Conservation (phyloP, 2,888 invertebrate genomes). For the Balanococcus diminutus region DNA sequence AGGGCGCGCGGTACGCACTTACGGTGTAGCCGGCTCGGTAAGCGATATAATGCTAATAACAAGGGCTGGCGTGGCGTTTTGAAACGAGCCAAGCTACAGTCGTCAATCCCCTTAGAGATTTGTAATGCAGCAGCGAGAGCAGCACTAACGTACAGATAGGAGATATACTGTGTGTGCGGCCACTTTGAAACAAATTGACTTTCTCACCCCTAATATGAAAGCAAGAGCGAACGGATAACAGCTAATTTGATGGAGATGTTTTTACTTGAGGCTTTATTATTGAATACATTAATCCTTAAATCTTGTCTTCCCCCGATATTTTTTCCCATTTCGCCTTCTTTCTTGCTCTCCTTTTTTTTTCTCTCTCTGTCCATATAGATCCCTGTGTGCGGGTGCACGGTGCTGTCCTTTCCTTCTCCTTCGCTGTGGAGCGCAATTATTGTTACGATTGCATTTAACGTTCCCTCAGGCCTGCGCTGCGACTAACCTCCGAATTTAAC, state of each 20-base stretch:
- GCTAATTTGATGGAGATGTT: slow-evolving; percentile 56
- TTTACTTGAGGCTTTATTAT: slow-evolving; percentile 55
- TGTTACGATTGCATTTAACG: slow-evolving; percentile 41
- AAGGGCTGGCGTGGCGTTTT: slow-evolving; percentile 55
- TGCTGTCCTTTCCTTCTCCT: not conserved
- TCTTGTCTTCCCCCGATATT: slow-evolving; percentile 44
- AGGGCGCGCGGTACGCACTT: slow-evolving; percentile 9
- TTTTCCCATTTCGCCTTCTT: slow-evolving; percentile 1
- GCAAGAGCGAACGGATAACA: slow-evolving; percentile 55
- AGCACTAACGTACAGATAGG: slow-evolving; percentile 22
- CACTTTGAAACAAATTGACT: slow-evolving; percentile 57
- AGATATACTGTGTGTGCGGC: slow-evolving; percentile 52
- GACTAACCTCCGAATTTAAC: slow-evolving; percentile 48
- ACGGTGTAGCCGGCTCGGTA: slow-evolving; percentile 25
- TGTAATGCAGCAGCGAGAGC: slow-evolving; percentile 47
- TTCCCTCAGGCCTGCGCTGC: slow-evolving; percentile 32
- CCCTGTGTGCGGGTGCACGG: too few species aligned
- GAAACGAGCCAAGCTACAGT: slow-evolving; percentile 45
- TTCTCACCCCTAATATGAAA: slow-evolving; percentile 56
- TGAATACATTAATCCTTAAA: slow-evolving; percentile 56
- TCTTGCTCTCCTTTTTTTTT: not conserved
- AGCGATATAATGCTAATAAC: slow-evolving; percentile 55
- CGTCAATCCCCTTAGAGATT: slow-evolving; percentile 55
- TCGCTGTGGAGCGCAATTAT: slow-evolving; percentile 2
- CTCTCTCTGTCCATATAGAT: not conserved